Percentiles rank a stretch among this genome's conserved stretches.
phyloP scores from a whole-genome alignment of 2,113 vertebrate genomes.

The Neodon shergylaensis region DNA sequence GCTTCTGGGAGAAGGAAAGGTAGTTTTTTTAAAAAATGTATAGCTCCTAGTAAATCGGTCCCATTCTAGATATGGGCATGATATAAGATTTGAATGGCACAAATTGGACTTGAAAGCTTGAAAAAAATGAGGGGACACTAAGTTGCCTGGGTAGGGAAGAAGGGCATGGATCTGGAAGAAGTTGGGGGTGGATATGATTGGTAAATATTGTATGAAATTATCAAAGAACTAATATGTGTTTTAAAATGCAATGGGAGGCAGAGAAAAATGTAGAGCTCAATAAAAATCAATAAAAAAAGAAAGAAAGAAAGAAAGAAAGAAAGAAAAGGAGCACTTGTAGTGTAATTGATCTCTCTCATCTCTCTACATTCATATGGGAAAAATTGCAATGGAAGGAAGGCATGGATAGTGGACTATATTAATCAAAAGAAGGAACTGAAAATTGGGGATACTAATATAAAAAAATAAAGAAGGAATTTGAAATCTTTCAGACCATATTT shows the following conservation, averaged over 20 bases:
- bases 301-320: too few relatives aligned
- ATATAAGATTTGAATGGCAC: neutral
- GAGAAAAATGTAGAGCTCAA: too few relatives aligned
- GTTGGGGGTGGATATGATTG: neutral
- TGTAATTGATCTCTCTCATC: too few relatives aligned
- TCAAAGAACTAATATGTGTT: neutral
- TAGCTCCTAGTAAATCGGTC: neutral
- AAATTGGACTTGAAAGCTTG: neutral
- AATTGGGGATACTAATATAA: neutral
- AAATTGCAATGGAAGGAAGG: neutral
- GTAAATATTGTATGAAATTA: neutral
- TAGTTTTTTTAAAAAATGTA: neutral
- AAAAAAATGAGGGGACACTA: neutral
- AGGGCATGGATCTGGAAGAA: neutral
- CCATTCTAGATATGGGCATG: neutral
- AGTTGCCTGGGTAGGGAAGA: neutral
- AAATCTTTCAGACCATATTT: neutral
- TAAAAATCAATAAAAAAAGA: too few relatives aligned
- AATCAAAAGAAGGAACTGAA: neutral
- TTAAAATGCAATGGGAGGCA: too few relatives aligned
- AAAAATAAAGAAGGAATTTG: neutral
- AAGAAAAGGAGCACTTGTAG: too few relatives aligned
- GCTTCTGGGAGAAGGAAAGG: neutral
- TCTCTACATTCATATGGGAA: too few relatives aligned
- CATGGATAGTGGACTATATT: neutral